Base-by-base conservation (phyloP, 2,888 invertebrate genomes). In the Sphinx pinastri region DNA sequence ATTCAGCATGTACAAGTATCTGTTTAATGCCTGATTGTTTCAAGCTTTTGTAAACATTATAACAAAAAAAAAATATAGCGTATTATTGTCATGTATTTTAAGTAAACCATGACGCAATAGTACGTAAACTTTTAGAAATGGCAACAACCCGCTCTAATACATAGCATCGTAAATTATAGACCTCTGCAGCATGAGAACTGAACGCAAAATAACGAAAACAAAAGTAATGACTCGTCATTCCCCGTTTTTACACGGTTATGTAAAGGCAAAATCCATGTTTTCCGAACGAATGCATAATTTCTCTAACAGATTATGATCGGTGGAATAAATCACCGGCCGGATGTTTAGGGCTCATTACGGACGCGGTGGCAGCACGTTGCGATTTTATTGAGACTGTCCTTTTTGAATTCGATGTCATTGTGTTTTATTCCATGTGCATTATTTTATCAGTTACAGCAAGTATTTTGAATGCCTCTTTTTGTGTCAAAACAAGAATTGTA, bases 291-390 rank as follows among this genome's bases (percentile, higher is more conserved):
- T 63, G 63, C 49, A 63, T 60, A 60, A 60, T 63, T 63, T 63
- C 63, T 63, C 49, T 71, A 68, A 31, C 66, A 71, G 74, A 76
- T 76, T 75, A 73, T 71, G 67, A 77, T 75, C 73, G 72, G 70
- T 71, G 75, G 72, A 75, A 71, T 68, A 68, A 67, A 49, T 31
- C 72, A 71, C 70, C 69, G 73, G 69, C 76, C 77, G 77, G 77
- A 77, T 75, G 71, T 71, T 54, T 60, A 45, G 47, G 54, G 68
- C 72, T 73, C 73, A 73, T 60, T 60, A 45, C 45, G 60, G 49
- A 13, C 19, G n/a, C 16, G 5, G 47, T 63, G 49, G 47, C 55
- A 8, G 19, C 19, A 19, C 12, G 16, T 63, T 49, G 10, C 19
- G 63, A 5, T 49, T 63, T 63, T 0, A 19, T 19, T 25, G 49